Conservation (phyloP, 2,888 invertebrate species). For the Diaphora mendica region DNA sequence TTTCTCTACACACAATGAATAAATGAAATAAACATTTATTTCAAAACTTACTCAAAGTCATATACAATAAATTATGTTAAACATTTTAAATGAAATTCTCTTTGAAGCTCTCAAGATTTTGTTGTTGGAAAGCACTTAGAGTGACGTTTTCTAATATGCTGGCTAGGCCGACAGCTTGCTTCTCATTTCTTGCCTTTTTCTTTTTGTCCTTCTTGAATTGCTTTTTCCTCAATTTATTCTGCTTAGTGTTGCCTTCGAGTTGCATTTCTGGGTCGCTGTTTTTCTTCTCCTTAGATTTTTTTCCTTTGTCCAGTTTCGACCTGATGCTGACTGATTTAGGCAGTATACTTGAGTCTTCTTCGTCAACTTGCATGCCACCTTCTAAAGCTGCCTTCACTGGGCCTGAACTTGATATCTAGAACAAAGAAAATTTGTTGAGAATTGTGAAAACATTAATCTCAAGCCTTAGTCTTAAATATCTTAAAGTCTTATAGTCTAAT, state of each 20-base stretch:
- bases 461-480: too few relatives aligned
- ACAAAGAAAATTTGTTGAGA: conserved; percentile 42
- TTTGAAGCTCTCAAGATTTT: conserved; percentile 88
- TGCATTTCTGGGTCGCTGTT: conserved; percentile 89
- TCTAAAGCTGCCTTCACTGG: conserved; percentile 84
- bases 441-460: not conserved
- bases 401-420: conserved; percentile 88
- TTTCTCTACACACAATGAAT: too few relatives aligned
- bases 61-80: not conserved
- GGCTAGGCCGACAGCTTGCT: conserved; percentile 88
- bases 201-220: conserved; percentile 89
- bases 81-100: conserved; percentile 80
- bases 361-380: conserved; percentile 85
- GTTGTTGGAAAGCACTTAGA: conserved; percentile 70
- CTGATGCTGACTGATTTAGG: conserved; percentile 76
- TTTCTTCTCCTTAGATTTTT: conserved; percentile 65
- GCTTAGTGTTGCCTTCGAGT: conserved; percentile 89
- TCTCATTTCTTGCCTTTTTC: conserved; percentile 84
- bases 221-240: conserved; percentile 75
- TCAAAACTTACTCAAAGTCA: too few relatives aligned
- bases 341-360: conserved; percentile 75
- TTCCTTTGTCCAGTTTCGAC: conserved; percentile 71
- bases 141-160: conserved; percentile 88
- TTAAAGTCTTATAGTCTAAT: too few relatives aligned
- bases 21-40: not conserved